Percentiles rank a stretch among this genome's conserved stretches.
These are phyloP conservation scores for Pseudobourletiella spinata DNA, from an alignment of 1,140 invertebrate species.

Conservation along the genomic window DNA sequence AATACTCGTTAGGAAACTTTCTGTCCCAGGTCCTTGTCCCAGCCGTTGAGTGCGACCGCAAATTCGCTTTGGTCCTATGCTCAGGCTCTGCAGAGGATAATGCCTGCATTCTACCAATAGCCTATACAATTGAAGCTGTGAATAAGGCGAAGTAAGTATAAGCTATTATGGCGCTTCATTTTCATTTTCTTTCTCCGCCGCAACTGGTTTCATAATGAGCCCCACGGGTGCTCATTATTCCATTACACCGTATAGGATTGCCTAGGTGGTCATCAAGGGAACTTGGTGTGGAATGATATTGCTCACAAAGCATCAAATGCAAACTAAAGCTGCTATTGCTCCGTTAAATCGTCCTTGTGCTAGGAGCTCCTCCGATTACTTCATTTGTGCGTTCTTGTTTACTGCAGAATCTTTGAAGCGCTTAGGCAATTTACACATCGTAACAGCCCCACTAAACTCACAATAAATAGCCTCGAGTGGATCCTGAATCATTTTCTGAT, in stretches of 20 bases:
- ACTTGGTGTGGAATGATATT: background rate
- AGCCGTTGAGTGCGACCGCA: background rate
- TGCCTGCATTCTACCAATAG: background rate
- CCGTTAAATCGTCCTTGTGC: background rate
- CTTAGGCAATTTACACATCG: no score
- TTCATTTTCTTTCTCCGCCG: background rate
- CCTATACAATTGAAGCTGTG: background rate
- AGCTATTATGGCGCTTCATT: background rate
- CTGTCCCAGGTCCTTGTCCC: background rate
- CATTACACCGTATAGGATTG: background rate
- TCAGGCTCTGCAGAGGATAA: background rate
- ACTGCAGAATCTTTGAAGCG: no score
- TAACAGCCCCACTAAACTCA: no score
- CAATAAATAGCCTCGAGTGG: no score
- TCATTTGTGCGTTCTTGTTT: no score
- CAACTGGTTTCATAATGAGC: background rate
- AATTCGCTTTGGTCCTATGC: background rate
- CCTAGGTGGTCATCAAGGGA: background rate
- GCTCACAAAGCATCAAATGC: background rate
- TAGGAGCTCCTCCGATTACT: no score
- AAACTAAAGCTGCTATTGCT: background rate
- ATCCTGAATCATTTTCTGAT: no score
- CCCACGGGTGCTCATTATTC: background rate
- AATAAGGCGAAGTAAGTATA: constrained; percentile 5
- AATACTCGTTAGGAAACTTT: background rate